These are phyloP conservation scores for Heteronetta atricapilla DNA, from an alignment of 2,113 vertebrate genomes.

Conservation along the genomic window DNA sequence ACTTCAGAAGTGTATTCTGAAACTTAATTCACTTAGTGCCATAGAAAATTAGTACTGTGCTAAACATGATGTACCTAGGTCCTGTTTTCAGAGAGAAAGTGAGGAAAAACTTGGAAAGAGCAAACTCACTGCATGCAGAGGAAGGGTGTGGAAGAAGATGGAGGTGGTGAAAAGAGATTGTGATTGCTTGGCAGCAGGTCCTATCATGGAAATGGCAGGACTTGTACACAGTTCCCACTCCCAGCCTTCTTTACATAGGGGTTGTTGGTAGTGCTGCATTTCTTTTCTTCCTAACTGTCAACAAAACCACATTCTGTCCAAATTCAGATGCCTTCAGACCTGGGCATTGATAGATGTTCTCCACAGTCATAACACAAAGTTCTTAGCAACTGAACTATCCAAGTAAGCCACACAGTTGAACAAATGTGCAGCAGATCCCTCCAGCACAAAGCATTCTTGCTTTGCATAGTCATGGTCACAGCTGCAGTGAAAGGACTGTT, in stretches of 20 bases:
- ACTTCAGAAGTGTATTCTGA: constrained; percentile 3
- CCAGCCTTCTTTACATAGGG: neutral
- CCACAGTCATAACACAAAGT: neutral
- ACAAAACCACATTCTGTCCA: neutral
- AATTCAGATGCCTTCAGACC: neutral
- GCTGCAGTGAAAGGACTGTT: neutral
- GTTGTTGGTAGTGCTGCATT: neutral
- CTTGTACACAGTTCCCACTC: neutral
- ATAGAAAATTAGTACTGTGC: neutral
- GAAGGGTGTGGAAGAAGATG: neutral
- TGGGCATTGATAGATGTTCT: neutral
- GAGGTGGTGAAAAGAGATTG: neutral
- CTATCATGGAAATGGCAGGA: neutral
- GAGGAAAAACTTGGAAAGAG: neutral
- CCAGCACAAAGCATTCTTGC: neutral
- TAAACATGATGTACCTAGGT: neutral
- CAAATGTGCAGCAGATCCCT: neutral
- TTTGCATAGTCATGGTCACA: neutral
- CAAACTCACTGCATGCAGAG: neutral
- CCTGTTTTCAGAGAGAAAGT: neutral
- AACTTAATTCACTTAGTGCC: neutral
- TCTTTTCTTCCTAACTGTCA: neutral
- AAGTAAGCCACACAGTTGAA: neutral
- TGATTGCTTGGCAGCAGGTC: neutral
- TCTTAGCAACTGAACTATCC: neutral